A percentile compares a stretch with the other conserved stretches of the same genome.
Evolutionary conservation across 2,888 invertebrate genomes (phyloP).

Genomic region (Ormyrus labotus): DNA sequence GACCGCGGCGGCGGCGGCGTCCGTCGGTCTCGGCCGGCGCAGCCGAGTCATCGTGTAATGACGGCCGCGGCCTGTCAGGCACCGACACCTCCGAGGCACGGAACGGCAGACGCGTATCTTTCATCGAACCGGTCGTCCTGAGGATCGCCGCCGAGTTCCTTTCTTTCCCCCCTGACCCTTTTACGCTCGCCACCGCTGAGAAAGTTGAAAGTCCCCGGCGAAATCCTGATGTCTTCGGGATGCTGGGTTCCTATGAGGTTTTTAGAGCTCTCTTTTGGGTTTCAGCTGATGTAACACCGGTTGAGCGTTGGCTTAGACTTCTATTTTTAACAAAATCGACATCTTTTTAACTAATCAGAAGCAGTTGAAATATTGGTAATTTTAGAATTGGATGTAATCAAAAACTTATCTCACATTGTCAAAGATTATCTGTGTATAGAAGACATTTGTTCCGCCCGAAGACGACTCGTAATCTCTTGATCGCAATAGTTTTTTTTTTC

Average conservation of each 20-base stretch:
- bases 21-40: slow-evolving; percentile 44
- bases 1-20: slow-evolving; percentile 15
- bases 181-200: not conserved
- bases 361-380: no score
- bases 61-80: slow-evolving; percentile 64
- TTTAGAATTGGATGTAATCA: no score
- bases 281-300: no score
- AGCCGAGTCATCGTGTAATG: slow-evolving; percentile 75
- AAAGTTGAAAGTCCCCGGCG: not conserved
- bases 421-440: no score
- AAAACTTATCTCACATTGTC: no score
- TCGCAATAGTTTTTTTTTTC: slow-evolving; percentile 16
- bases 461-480: slow-evolving; percentile 7
- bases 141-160: not conserved
- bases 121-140: slow-evolving; percentile 47
- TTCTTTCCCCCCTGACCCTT: slow-evolving; percentile 5
- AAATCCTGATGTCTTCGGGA: not conserved
- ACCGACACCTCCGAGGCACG: slow-evolving; percentile 60
- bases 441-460: no score
- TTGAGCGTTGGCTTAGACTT: no score
- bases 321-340: no score
- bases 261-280: no score
- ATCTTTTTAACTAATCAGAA: no score
- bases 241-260: no score
- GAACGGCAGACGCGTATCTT: slow-evolving; percentile 37